These are phyloP conservation scores for Aradus depressus DNA, from an alignment of 2,888 invertebrate species.

Conservation along the genomic window DNA sequence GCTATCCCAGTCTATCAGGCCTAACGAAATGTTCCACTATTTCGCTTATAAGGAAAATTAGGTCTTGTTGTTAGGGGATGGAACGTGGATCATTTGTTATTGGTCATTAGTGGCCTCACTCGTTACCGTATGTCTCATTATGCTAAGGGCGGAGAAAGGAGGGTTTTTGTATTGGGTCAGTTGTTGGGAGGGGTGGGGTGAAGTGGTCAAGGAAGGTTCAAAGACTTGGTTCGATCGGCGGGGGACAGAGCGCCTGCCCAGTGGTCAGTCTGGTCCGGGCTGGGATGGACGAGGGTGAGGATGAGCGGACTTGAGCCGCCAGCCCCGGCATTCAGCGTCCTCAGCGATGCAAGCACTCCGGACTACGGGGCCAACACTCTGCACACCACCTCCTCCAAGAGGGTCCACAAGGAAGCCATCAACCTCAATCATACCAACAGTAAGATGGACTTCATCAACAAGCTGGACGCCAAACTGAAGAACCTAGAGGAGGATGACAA, in stretches of 20 bases:
- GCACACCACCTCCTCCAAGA: neutral
- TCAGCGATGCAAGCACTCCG: neutral
- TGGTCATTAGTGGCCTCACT: no score
- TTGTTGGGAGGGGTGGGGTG: neutral
- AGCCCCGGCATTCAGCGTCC: neutral
- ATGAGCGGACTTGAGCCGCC: neutral
- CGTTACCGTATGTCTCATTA: no score
- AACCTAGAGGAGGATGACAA: constrained; percentile 47
- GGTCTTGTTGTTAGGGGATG: no score
- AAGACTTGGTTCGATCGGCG: constrained; percentile 12
- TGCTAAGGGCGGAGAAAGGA: no score
- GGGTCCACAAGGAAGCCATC: constrained; percentile 5
- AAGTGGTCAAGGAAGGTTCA: constrained; percentile 17
- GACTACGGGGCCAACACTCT: constrained; percentile 11
- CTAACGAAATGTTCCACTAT: no score
- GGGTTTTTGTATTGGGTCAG: no score
- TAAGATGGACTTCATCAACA: constrained; percentile 36
- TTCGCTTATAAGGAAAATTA: no score
- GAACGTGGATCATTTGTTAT: no score
- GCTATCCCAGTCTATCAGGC: no score
- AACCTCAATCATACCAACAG: constrained; percentile 9
- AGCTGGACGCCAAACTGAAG: constrained; percentile 55
- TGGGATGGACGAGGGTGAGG: constrained; percentile 10
- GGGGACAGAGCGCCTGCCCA: constrained; percentile 4
- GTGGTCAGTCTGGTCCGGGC: constrained; percentile 10